These are phyloP conservation scores for Meloidogyne chitwoodi DNA, from an alignment of 1,140 invertebrate genomes.

Conservation along the genomic window DNA sequence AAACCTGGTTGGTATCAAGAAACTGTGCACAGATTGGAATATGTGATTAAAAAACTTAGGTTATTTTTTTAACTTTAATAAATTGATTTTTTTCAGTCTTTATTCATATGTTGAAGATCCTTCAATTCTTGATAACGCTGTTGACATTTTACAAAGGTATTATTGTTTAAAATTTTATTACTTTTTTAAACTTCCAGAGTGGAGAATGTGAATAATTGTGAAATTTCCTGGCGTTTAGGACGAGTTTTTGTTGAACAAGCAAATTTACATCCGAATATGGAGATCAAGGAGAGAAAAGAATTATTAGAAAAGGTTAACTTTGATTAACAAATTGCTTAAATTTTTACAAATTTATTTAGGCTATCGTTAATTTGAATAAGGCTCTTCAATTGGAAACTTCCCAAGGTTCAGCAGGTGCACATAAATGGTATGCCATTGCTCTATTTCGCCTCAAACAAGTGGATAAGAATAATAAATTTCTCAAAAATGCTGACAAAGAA, in stretches of 20 bases:
- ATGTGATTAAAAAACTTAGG: slow-evolving; percentile 10
- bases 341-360: background rate
- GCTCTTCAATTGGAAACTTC: slow-evolving; percentile 41
- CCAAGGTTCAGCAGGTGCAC: slow-evolving; percentile 35
- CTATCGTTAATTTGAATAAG: slow-evolving; percentile 43
- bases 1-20: slow-evolving; percentile 42
- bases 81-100: background rate
- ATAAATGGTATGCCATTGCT: slow-evolving; percentile 48
- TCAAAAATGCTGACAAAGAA: slow-evolving; percentile 16
- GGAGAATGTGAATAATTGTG: slow-evolving; percentile 37
- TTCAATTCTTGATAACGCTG: slow-evolving; percentile 29
- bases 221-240: slow-evolving; percentile 44
- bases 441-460: slow-evolving; percentile 24
- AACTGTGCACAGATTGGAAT: slow-evolving; percentile 7
- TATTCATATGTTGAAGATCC: slow-evolving; percentile 31
- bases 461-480: slow-evolving; percentile 23
- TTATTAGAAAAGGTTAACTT: background rate
- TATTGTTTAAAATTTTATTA: background rate
- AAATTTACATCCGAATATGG: slow-evolving; percentile 21
- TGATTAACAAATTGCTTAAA: slow-evolving; percentile 17
- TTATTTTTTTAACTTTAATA: background rate
- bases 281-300: slow-evolving; percentile 24
- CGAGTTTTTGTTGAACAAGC: slow-evolving; percentile 40
- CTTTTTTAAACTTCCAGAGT: slow-evolving; percentile 23
- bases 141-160: slow-evolving; percentile 35